Evolutionary conservation across 2,113 vertebrate genomes (phyloP), one percentile per base, ranked within the genome.

Genomic region (Smithornis capensis): DNA sequence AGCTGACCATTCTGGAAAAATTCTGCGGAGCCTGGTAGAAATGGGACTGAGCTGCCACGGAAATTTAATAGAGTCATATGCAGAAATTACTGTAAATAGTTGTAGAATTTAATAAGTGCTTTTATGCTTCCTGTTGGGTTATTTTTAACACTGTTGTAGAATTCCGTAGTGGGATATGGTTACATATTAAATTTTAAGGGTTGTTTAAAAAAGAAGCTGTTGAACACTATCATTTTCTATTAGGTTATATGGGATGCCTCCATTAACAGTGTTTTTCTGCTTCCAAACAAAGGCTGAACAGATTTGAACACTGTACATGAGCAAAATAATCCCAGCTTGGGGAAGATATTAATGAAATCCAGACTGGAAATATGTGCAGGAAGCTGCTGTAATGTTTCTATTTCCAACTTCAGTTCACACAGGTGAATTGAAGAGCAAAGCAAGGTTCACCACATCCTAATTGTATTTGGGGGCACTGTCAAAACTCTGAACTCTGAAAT

Each of bases 91-190:
- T 92, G 91, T 92, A 97, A 96, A 96, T 95, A 91, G 69, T 67
- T 92, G 86, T 68, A 95, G 91, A 94, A 95, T 95, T 97, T 95
- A 95, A 94, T 95, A 91, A 91, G 80, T 57, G 62, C 49, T 91
- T 97, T 97, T 95, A 95, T 96, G 77, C 87, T 95, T 97, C 94
- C 96, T 95, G 77, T 89, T 92, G 84, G 95, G 94, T 94, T 96
- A 95, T 96, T 95, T 96, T 97, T 97, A 95, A 94, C 81, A 64
- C 91, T 96, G 81, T 56, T 73, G 57, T 27, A 76, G 87, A 87
- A 95, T 94, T 95, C 81, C 6, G 0, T 73, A 23, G 69, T 68
- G 80, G 89, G 83, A 75, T 84, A 82, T 68, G 60, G 84, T 87
- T 89, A 49, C 87, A 62, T 69, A 94, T 92, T 95, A 95, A 92